Base-by-base conservation (phyloP, 2,113 vertebrate species). In the Prolemur simus region DNA sequence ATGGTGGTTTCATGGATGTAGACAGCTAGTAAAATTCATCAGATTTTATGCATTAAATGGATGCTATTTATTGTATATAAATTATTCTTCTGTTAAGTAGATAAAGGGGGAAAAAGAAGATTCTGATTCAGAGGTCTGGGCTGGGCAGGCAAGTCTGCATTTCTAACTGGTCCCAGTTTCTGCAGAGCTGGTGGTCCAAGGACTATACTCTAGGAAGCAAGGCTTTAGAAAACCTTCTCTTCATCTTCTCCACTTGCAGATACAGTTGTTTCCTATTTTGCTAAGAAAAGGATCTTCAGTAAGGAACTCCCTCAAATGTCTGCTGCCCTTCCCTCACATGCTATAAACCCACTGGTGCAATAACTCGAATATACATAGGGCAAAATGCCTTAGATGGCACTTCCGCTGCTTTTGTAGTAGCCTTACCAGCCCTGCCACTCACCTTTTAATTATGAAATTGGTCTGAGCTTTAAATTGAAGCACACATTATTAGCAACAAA, bases 361-460 rank as follows among this genome's bases (percentile, higher is more conserved):
- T 2, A 54, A 1, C 2, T n/a, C 54, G n/a, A 37, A n/a, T 52
- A 2, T 23, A 14, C 5, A 2, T 7, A 56, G 18, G 5, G 5
- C 14, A 54, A 92, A 37, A 64, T 71, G 56, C 12, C 58, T 52
- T 25, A 8, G 39, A 88, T 69, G 21, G 45, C 0, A 0, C 47
- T 90, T 42, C 37, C 18, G 13, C 20, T 49, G 32, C 34, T 47
- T 29, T 76, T 14, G 13, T 18, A 37, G 5, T 20, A 10, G n/a
- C 6, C 37, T 49, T 58, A n/a, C 4, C 49, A 27, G 52, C 2
- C 32, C 47, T 13, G 8, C 14, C 17, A 27, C 42, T 66, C 20
- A 32, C 23, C 54, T 86, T 34, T 76, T 34, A 7, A 20, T 89
- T 34, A n/a, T 5, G 32, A 63, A n/a, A 12, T 25, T 87, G 71